phyloP scores from a whole-genome alignment of 2,888 invertebrate genomes.

The Troides aeacus region DNA sequence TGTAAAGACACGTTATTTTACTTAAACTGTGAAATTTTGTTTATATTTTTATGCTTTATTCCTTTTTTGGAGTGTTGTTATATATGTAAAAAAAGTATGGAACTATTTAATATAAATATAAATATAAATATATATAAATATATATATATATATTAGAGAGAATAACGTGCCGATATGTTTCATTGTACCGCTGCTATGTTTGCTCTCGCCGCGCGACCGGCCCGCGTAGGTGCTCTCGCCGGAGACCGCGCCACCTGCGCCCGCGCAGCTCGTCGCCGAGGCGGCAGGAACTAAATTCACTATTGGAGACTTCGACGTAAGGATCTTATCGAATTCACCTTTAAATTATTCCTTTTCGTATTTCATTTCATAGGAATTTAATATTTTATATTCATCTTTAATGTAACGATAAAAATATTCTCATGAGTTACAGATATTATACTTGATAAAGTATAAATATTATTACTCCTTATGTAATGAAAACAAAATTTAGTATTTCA shows the following conservation, averaged over 20 bases:
- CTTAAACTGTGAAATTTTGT: not conserved
- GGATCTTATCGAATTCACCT: slow-evolving; percentile 40
- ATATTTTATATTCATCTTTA: not conserved
- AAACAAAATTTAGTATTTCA: too few species aligned
- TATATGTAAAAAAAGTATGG: not conserved
- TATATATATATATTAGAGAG: not conserved
- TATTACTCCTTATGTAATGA: too few species aligned
- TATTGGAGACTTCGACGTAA: slow-evolving; percentile 89
- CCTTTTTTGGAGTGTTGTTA: not conserved
- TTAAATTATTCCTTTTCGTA: slow-evolving; percentile 10
- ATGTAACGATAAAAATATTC: not conserved
- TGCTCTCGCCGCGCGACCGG: slow-evolving; percentile 36
- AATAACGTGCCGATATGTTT: slow-evolving; percentile 10
- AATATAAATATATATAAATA: too few species aligned
- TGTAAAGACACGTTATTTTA: slow-evolving; percentile 1
- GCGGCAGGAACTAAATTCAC: slow-evolving; percentile 82
- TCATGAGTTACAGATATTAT: too few species aligned
- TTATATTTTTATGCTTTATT: not conserved
- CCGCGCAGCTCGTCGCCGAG: slow-evolving; percentile 78
- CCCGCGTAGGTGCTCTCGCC: slow-evolving; percentile 80
- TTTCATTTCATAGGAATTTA: not conserved
- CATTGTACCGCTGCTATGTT: slow-evolving; percentile 31
- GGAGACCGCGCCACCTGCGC: slow-evolving; percentile 79
- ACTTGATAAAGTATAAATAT: too few species aligned
- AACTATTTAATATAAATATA: not conserved